A percentile compares a stretch with the other conserved stretches of the same genome.
These are phyloP conservation scores for Acrobasis repandana DNA, from an alignment of 2,888 invertebrate species.

Conservation along the genomic window DNA sequence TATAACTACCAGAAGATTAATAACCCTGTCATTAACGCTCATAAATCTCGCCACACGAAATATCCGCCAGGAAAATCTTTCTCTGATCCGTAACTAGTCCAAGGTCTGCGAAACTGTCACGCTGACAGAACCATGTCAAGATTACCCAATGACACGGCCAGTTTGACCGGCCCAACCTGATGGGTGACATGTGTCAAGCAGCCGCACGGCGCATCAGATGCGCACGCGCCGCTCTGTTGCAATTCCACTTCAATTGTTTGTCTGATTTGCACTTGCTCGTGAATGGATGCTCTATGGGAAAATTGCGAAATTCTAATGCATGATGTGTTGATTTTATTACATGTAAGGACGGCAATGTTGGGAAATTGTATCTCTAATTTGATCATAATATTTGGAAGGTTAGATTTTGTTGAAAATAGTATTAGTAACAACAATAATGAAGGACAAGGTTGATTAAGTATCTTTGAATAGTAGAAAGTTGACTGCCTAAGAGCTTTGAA, in stretches of 20 bases:
- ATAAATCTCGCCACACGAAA: not conserved
- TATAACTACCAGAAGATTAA: not conserved
- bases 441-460: not conserved
- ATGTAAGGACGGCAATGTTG: conserved; percentile 3
- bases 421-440: not conserved
- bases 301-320: conserved; percentile 8
- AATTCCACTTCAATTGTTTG: conserved; percentile 37
- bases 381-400: conserved; percentile 7
- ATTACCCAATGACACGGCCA: conserved; percentile 21
- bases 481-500: not conserved
- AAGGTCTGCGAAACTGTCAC: conserved; percentile 20
- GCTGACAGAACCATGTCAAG: conserved; percentile 21
- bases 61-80: conserved; percentile 2
- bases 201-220: conserved; percentile 5
- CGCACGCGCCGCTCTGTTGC: conserved; percentile 24
- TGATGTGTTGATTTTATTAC: conserved; percentile 1
- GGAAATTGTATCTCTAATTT: conserved; percentile 6
- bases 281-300: conserved; percentile 32
- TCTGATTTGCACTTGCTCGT: conserved; percentile 49
- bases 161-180: conserved; percentile 9
- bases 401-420: not conserved
- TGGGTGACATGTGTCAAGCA: conserved; percentile 2
- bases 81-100: conserved; percentile 8
- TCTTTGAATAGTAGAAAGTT: not conserved
- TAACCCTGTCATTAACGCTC: not conserved